Evolutionary conservation across 2,113 vertebrate species (phyloP), one percentile per base, ranked within the genome.

Genomic region (Peromyscus maniculatus): DNA sequence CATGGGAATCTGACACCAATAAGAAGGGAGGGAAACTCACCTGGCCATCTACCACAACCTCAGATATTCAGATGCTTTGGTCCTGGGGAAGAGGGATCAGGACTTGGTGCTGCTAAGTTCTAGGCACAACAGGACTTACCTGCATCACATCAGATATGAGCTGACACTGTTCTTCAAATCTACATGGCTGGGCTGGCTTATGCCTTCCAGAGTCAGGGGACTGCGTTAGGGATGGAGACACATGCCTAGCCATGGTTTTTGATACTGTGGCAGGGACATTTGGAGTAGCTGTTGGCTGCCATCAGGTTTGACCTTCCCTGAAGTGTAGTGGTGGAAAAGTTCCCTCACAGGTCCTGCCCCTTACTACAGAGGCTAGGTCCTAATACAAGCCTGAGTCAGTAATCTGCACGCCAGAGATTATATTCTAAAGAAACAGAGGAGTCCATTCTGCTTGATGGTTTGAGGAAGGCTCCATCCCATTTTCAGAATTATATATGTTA

Each of bases 111-210:
- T 62, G 62, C 62, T 62, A 24, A 62, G 62, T 24, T 33, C 3
- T 4, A 2, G 5, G 36, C 75, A 87, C 62, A 52, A n/a, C 62
- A 28, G 55, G n/a, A 26, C 64, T 55, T 52, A 10, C 69, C 77
- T 78, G 17, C 1, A 19, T 62, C 39, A 2, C 0, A 4, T 64
- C 22, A 0, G 7, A 33, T 3, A 0, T 82, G 52, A n/a, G 16
- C 2, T 39, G 2, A 88, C 36, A 12, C 1, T 57, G 33, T 64
- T 67, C 62, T 59, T 1, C 7, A 46, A 39, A 28, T 69, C 43
- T 13, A 55, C 49, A 26, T 59, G 2, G 22, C 19, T 26, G 28
- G 69, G 28, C 82, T 87, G 55, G 39, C 21, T 49, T 19, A 49
- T 80, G 90, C 28, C 75, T 75, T 84, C 67, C 36, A 46, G 4